Base-by-base conservation (phyloP, 2,888 invertebrate species). In the Epinotia brunnichana region DNA sequence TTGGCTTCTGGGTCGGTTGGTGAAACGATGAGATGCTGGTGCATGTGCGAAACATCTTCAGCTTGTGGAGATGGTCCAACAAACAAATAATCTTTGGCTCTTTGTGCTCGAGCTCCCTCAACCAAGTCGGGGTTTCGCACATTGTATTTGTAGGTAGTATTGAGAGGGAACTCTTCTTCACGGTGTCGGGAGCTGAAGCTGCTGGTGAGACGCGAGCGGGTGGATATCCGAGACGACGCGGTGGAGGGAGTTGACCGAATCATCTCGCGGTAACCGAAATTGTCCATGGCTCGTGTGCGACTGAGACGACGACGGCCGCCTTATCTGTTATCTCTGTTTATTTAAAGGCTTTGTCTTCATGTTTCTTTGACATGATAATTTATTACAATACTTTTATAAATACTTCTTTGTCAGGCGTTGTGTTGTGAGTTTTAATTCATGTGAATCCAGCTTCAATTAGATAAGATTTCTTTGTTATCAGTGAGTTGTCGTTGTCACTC, bases 31-130 rank as follows among this genome's bases (percentile, higher is more conserved):
- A 96, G 96, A 83, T 96, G 96, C 79, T 96, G 96, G 86, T 96
- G 96, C 91, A 96, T 95, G 79, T 96, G 95, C 63, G 96, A 95
- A 2, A 96, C 96, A 90, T 96, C 96, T 88, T 97, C 97, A 57
- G 96, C 95, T 2, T 96, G 96, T 15, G 96, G 96, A 4, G 96
- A 96, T 13, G 96, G 96, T 19, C 96, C 97, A 76, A 96, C 96
- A 83, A 96, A 96, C 89, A 97, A 94, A 82, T 96, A 96, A 85
- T 96, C 96, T 24, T 66, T 66, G 39, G 66, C 39, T 77, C 88
- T 89, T n/a, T 86, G 86, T 15, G 91, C 91, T 69, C 94, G 94
- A 75, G 95, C 95, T 39, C 95, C 94, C 82, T 96, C 96, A 76
- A 96, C 90, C 82, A 95, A 88, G 76, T 92, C 92, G 69, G 92